phyloP scores from a whole-genome alignment of 1,140 invertebrate genomes.

The Hypsibius dujardini region DNA sequence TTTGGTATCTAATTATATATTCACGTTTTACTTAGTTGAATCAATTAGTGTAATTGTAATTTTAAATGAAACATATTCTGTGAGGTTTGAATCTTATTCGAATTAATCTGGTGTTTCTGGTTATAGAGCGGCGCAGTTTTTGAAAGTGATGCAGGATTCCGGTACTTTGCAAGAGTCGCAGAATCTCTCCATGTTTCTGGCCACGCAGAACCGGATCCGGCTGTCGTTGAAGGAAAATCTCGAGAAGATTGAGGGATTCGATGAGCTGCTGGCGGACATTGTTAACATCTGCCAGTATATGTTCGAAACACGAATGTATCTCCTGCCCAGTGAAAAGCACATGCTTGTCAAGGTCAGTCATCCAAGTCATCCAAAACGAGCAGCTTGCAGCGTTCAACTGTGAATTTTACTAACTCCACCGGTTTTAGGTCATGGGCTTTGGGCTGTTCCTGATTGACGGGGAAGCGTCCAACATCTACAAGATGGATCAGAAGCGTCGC shows the following conservation, averaged over 20 bases:
- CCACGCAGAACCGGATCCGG: conserved; percentile 94
- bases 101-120: conserved; percentile 23
- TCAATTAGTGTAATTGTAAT: too few relatives aligned
- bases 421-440: conserved; percentile 73
- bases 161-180: conserved; percentile 92
- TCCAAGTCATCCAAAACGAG: too few relatives aligned
- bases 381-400: too few relatives aligned
- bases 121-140: conserved; percentile 71
- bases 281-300: conserved; percentile 94
- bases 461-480: conserved; percentile 79
- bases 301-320: conserved; percentile 92
- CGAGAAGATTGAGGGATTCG: conserved; percentile 70
- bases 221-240: conserved; percentile 81
- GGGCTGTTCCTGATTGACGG: conserved; percentile 91
- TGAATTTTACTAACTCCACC: too few relatives aligned
- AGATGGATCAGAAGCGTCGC: conserved; percentile 90
- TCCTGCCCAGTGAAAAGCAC: conserved; percentile 90
- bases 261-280: conserved; percentile 84
- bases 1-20: too few relatives aligned
- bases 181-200: conserved; percentile 97
- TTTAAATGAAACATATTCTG: not conserved
- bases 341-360: conserved; percentile 85
- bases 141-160: conserved; percentile 87
- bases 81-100: conserved; percentile 16
- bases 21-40: too few relatives aligned